Evolutionary conservation across 2,797 vertebrate species (phyloP).

Genomic region (Danio albolineatus): DNA sequence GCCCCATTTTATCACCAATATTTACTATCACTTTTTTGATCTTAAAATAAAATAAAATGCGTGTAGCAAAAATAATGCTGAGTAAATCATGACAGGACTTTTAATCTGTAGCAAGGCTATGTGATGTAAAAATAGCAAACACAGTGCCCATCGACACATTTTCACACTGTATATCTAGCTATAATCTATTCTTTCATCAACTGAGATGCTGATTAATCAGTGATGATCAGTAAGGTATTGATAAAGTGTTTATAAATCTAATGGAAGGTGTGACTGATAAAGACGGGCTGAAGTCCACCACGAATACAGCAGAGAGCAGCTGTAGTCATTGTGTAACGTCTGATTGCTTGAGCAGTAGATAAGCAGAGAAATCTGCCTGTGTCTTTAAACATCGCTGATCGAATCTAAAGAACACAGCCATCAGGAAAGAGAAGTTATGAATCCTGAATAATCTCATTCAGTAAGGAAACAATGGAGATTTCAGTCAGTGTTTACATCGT

Average conservation of each 20-base stretch:
- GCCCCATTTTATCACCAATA: too few species aligned
- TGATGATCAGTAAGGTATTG: conserved; percentile 24
- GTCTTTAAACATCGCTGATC: conserved; percentile 14
- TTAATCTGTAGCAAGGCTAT: not conserved
- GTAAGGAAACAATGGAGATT: not conserved
- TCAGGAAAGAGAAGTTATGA: not conserved
- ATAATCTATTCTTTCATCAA: not conserved
- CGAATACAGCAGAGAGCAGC: not conserved
- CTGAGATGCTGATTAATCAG: conserved; percentile 4
- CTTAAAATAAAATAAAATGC: not conserved
- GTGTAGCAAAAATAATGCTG: not conserved
- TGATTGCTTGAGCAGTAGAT: conserved; percentile 22
- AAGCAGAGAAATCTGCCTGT: not conserved
- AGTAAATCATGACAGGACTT: not conserved
- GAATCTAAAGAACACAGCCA: not conserved
- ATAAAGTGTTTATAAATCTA: conserved; percentile 33
- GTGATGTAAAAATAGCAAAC: not conserved
- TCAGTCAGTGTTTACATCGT: not conserved
- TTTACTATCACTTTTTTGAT: too few species aligned
- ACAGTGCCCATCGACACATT: not conserved
- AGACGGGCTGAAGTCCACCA: conserved; percentile 68
- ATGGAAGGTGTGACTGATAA: conserved; percentile 59
- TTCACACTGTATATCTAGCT: not conserved
- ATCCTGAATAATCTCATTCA: not conserved
- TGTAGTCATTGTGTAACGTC: not conserved